Evolutionary conservation across 2,797 vertebrate species (phyloP), one percentile per base, ranked within the genome.

Genomic region (Diplodus sargus): DNA sequence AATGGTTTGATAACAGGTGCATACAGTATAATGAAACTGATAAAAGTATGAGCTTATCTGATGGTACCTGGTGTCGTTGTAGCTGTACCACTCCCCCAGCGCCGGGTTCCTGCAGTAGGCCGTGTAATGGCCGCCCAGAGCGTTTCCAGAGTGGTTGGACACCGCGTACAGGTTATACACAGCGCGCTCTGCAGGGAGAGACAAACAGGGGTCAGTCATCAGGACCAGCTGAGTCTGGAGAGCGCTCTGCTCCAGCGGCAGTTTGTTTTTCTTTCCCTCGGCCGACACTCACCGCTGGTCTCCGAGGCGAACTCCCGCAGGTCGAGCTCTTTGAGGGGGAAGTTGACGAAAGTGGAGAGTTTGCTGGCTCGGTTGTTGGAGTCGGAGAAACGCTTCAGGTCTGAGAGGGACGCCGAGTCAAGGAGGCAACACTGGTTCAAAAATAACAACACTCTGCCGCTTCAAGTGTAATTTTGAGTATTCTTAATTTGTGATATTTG

Each of bases 341-440:
- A 99, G 94, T 96, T 97, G 78, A 99, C 96, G 0, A 96, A 99
- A 0, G 97, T 97, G 82, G 96, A 96, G 86, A 99, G 97, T 89
- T 99, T 99, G 94, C 95, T 97, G 63, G 95, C 95, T 89, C 96
- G 95, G 90, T 96, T 90, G 73, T 96, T 96, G 47, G 96, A 95
- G 90, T 99, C 97, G 0, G 97, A 98, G 94, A 99, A 99, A 23
- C 98, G 97, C 79, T 99, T 99, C 88, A 99, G 95, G 92, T 99
- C 98, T 99, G 93, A 62, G 45, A 23, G 52, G 64, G 52, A 14
- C 0, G 0, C 0, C 0, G 58, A 5, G 94, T 97, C 86, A 97
- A 98, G 96, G 96, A 90, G 45, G n/a, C 0, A 0, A 51, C 52
- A 20, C 25, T 0, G 3, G 2, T 20, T 23, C 25, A 39, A 17